phyloP scores from a whole-genome alignment of 2,888 invertebrate species.

The Cephus pulcher region DNA sequence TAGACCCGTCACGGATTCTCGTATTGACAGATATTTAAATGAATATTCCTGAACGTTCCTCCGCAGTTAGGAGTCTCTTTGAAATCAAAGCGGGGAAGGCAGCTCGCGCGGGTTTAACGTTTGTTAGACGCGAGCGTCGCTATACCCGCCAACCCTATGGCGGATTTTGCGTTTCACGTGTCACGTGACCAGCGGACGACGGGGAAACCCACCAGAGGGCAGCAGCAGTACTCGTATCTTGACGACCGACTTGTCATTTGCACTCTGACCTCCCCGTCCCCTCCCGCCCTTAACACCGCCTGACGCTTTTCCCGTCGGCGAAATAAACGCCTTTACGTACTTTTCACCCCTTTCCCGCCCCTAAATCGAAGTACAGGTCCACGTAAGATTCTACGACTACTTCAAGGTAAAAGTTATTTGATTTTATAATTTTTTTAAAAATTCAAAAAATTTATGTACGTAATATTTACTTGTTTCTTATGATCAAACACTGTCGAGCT shows the following conservation, averaged over 20 bases:
- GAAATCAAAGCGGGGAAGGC: constrained; percentile 56
- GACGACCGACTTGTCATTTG: constrained; percentile 36
- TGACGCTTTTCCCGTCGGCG: neutral
- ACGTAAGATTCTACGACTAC: too few relatives aligned
- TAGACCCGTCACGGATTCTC: constrained; percentile 31
- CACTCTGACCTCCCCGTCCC: neutral
- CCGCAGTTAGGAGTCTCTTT: constrained; percentile 55
- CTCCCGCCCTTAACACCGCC: neutral
- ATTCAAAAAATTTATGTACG: neutral
- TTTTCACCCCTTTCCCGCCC: neutral
- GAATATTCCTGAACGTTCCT: constrained; percentile 64
- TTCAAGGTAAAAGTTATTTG: neutral
- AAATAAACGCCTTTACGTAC: neutral
- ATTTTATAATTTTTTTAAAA: neutral
- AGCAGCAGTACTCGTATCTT: constrained; percentile 27
- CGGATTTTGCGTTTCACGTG: neutral
- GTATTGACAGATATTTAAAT: constrained; percentile 66
- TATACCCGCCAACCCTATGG: neutral
- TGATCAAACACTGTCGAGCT: too few relatives aligned
- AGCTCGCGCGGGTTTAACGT: constrained; percentile 28
- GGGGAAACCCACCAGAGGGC: neutral
- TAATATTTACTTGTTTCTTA: too few relatives aligned
- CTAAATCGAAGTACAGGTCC: too few relatives aligned
- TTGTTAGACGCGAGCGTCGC: neutral
- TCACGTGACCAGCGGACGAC: neutral